Base-by-base conservation (phyloP, 2,888 invertebrate genomes). In the Diarsia mendica region DNA sequence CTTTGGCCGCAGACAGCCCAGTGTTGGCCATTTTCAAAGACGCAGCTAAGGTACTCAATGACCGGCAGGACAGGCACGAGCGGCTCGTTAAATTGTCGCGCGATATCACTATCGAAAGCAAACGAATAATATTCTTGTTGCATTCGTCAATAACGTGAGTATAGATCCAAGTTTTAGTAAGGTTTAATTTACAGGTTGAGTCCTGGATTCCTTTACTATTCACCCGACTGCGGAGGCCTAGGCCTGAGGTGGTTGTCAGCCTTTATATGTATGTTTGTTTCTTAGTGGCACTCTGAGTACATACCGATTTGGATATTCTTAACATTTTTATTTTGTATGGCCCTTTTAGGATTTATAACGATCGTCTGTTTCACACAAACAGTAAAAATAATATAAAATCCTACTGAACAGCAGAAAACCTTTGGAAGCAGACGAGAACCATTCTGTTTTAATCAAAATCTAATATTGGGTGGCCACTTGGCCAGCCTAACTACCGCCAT, bases 101-200 rank as follows among this genome's bases (percentile, higher is more conserved):
- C 48, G 99, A 99, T 90, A 97, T 99, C 33, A 99, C 98, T 0
- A 98, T 99, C 85, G 99, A 99, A 90, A 98, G 99, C 93, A 99
- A 99, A 91, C 96, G 99, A 79, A 98, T 98, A 11, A 99, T 99
- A 85, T 99, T 99, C 92, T 93, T 98, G 20, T 94, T 99, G 28
- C 99, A 99, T 92, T 98, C 98, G 48, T 96, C 98, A 75, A 90
- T 95, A 64, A 94, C 96, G 97, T 97, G 90, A 93, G 95, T 90
- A 49, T n/a, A 18, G 18, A 60, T 60, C 33, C 33, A 33, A 60
- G 4, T 60, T 13, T 58, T 15, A 28, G 15, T 28, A 55, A 55
- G 15, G 18, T n/a, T 15, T 46, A 28, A 13, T n/a, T 11, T 28
- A 28, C 23, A 39, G 23, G 6, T 58, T 58, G 13, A 11, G 49